Conservation (phyloP, 1,140 invertebrate species). For the Papilio machaon region DNA sequence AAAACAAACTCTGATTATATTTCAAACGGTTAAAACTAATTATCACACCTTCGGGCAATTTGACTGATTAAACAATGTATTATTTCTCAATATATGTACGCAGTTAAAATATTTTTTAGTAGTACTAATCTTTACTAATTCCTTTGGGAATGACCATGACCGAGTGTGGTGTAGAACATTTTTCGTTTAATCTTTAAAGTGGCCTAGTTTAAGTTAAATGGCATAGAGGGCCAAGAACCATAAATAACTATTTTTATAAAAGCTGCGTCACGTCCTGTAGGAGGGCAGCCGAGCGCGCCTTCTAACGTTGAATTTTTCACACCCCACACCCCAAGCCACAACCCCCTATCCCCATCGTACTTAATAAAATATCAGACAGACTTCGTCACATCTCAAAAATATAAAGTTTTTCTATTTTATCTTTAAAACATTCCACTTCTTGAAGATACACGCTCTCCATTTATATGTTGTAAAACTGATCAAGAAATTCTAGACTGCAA, state of each 20-base stretch:
- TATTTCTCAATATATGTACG: too few species aligned
- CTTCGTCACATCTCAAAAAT: conserved; percentile 72
- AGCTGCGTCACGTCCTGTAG: conserved; percentile 57
- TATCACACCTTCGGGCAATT: too few species aligned
- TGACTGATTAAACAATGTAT: too few species aligned
- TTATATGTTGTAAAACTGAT: not conserved
- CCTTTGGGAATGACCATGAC: not conserved
- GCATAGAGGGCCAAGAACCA: conserved; percentile 37
- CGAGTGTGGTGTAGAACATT: not conserved
- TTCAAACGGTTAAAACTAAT: not conserved
- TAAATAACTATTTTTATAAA: conserved; percentile 60
- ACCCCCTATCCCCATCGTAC: conserved; percentile 48
- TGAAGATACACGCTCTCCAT: not conserved
- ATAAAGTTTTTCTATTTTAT: conserved; percentile 50
- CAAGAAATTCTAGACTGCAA: not conserved
- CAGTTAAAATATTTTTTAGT: too few species aligned
- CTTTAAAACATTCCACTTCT: conserved; percentile 22
- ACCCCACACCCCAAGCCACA: conserved; percentile 49
- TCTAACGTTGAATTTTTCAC: conserved; percentile 71
- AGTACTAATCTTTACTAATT: not conserved
- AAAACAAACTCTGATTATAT: not conserved
- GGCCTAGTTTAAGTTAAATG: conserved; percentile 33
- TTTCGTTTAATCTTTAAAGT: conserved; percentile 32
- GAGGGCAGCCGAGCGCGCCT: conserved; percentile 53
- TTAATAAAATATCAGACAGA: conserved; percentile 73